phyloP scores from a whole-genome alignment of 2,888 invertebrate genomes.

The Clanis bilineata region DNA sequence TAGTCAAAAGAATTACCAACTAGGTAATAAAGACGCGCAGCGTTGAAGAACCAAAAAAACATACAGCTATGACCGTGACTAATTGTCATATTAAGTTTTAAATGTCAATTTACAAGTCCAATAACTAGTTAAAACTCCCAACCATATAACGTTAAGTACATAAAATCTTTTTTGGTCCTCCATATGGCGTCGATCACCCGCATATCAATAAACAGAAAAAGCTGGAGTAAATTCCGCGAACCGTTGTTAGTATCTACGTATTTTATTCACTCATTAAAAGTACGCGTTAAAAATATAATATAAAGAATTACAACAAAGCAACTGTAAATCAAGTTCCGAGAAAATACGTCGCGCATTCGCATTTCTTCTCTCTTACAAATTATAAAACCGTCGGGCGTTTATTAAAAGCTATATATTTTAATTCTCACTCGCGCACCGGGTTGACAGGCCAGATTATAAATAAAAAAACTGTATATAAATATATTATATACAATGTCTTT shows the following conservation, averaged over 20 bases:
- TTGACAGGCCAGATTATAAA: slow-evolving; percentile 39
- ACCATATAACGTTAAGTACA: not conserved
- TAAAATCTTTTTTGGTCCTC: not conserved
- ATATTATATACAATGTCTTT: slow-evolving; percentile 18
- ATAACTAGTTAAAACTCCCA: not conserved
- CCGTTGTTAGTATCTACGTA: not conserved
- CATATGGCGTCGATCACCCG: not conserved
- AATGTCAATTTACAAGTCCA: not conserved
- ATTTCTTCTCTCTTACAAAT: slow-evolving; percentile 18
- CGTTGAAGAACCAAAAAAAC: not conserved
- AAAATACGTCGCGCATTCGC: slow-evolving; percentile 38
- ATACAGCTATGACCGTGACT: not conserved
- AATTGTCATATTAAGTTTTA: not conserved
- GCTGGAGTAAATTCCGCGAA: not conserved
- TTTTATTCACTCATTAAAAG: slow-evolving; percentile 21
- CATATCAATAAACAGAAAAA: slow-evolving; percentile 1
- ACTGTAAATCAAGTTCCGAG: slow-evolving; percentile 47
- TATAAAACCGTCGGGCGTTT: slow-evolving; percentile 27
- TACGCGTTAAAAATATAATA: slow-evolving; percentile 27
- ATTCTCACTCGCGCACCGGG: slow-evolving; percentile 36
- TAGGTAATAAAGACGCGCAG: no score
- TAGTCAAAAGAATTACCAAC: no score
- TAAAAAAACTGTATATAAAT: slow-evolving; percentile 29
- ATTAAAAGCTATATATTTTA: slow-evolving; percentile 41
- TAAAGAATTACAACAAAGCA: slow-evolving; percentile 44